phyloP scores from a whole-genome alignment of 1,140 invertebrate genomes.

The Trachymyrmex cornetzi region DNA sequence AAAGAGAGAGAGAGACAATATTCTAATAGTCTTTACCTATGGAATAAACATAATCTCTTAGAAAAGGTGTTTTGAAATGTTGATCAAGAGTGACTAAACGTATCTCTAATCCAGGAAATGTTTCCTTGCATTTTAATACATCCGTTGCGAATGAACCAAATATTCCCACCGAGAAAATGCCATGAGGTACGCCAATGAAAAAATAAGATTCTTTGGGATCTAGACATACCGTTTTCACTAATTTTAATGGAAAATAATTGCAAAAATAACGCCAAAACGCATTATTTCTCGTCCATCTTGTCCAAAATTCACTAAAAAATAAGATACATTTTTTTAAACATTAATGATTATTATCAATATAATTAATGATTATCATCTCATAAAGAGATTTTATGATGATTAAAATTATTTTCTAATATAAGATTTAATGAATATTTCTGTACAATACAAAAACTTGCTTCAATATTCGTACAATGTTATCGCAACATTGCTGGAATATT shows the following conservation, averaged over 20 bases:
- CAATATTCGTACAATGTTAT: too few relatives aligned
- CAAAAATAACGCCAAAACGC: conserved; percentile 91
- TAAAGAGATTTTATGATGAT: background rate
- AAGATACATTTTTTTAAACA: background rate
- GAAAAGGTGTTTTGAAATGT: too few relatives aligned
- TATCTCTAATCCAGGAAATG: conserved; percentile 89
- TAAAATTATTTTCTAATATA: background rate
- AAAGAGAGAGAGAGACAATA: too few relatives aligned
- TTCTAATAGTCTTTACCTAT: conserved; percentile 78
- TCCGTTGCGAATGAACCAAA: conserved; percentile 94
- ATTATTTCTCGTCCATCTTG: conserved; percentile 89
- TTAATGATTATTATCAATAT: background rate
- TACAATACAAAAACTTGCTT: too few relatives aligned
- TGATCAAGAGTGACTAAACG: too few relatives aligned
- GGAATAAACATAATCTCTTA: too few relatives aligned
- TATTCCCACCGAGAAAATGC: conserved; percentile 92
- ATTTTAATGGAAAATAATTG: conserved; percentile 94
- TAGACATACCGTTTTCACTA: conserved; percentile 94
- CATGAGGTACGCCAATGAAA: conserved; percentile 96
- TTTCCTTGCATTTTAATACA: conserved; percentile 89
- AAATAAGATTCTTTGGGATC: conserved; percentile 94
- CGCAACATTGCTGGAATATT: too few relatives aligned
- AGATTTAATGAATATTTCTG: background rate
- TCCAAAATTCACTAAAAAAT: conserved; percentile 64
- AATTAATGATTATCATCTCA: background rate